Percentiles rank a stretch among this genome's conserved stretches.
Conservation (phyloP, 1,140 invertebrate genomes). For the Rhyzopertha dominica region DNA sequence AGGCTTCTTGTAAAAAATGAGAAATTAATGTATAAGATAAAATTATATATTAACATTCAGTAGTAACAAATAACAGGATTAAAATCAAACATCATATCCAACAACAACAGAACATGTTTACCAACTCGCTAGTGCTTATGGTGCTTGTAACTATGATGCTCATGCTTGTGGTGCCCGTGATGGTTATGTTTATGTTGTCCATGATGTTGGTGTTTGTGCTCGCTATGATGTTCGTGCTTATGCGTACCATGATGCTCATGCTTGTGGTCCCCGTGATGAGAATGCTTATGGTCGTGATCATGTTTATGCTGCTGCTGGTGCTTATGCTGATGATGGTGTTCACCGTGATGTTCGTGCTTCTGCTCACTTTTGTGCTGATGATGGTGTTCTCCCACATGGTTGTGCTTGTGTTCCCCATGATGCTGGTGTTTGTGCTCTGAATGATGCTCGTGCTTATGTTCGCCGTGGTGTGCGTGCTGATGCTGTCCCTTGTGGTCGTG, state of each 20-base stretch:
- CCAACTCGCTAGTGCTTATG: constrained; percentile 19
- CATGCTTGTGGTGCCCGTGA: constrained; percentile 11
- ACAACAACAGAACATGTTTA: too few species aligned
- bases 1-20: too few species aligned
- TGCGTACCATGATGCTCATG: constrained; percentile 17
- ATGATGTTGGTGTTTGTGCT: constrained; percentile 7
- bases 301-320: constrained; percentile 21
- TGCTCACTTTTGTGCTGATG: constrained; percentile 22
- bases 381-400: constrained; percentile 18
- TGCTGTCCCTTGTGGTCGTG: constrained; percentile 23
- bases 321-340: constrained; percentile 15
- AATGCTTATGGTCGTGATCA: constrained; percentile 18
- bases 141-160: constrained; percentile 14
- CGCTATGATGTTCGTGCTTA: constrained; percentile 17
- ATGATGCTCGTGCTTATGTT: constrained; percentile 22
- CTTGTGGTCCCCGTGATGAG: constrained; percentile 19
- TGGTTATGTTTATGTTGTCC: constrained; percentile 7
- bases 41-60: too few species aligned
- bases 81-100: too few species aligned
- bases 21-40: too few species aligned
- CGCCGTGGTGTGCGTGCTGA: constrained; percentile 18
- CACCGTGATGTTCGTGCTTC: constrained; percentile 18
- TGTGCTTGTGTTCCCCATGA: constrained; percentile 18
- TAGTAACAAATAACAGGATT: too few species aligned
- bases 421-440: constrained; percentile 15